phyloP scores from a whole-genome alignment of 2,113 vertebrate genomes.

The Mungos mungo region DNA sequence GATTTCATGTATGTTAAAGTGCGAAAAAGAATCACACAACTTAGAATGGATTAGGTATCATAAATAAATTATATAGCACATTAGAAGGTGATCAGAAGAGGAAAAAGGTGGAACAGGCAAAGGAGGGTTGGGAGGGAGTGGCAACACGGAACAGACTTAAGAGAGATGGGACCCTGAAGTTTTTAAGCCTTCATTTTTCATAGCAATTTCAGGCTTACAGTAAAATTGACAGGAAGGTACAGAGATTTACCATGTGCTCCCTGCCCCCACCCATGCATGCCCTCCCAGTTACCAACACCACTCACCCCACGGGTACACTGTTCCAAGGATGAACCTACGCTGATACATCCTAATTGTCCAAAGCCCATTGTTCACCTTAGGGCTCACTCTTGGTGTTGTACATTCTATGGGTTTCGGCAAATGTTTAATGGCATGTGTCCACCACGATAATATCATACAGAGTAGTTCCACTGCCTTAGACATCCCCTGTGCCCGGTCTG shows the following conservation, averaged over 20 bases:
- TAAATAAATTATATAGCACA: background rate
- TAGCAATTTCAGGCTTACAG: background rate
- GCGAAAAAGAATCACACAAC: background rate
- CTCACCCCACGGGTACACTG: background rate
- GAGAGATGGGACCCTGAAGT: background rate
- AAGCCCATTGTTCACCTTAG: background rate
- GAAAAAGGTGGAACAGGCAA: background rate
- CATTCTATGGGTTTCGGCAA: background rate
- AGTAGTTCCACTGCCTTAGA: background rate
- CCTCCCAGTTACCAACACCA: background rate
- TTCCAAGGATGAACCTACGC: background rate
- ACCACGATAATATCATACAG: background rate
- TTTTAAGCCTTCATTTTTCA: background rate
- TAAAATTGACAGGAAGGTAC: background rate
- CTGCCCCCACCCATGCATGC: background rate
- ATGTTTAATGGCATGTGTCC: background rate
- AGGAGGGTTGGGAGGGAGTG: background rate
- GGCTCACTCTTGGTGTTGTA: background rate
- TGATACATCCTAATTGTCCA: background rate
- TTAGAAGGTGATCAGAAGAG: background rate
- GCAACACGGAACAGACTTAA: background rate
- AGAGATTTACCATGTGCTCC: background rate
- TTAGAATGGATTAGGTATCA: background rate
- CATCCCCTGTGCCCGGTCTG: background rate
- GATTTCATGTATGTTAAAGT: background rate